Evolutionary conservation across 2,113 vertebrate species (phyloP), one percentile per base, ranked within the genome.

Genomic region (Gambusia affinis): DNA sequence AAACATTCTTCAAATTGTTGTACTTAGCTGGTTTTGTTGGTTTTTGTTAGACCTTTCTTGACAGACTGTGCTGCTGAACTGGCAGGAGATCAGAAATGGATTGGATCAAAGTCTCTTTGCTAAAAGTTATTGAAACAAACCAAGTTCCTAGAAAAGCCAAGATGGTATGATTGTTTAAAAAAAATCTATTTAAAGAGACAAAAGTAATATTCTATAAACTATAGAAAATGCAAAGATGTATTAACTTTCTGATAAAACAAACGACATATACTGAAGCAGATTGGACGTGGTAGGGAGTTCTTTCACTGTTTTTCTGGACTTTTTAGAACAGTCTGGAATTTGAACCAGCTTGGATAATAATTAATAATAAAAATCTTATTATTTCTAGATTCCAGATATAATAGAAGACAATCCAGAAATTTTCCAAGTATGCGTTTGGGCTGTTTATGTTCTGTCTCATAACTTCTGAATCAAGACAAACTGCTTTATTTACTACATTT

Each of bases 1-100:
- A 64, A 47, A 72, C 67, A 65, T 42, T 73, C 29, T 51, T 64
- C 65, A 65, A 42, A 71, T 33, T 74, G 83, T 79, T 72, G 65
- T n/a, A 31, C 60, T 67, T 81, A 70, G 65, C 77, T 78, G 37
- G 47, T 60, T 80, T 66, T 76, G 33, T 22, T 71, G 39, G 39
- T 35, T 65, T 81, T 67, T 76, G 60, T 64, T 33, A 42, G 60
- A 12, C 31, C 77, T 73, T 33, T 62, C 60, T 17, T 54, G 68
- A 60, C 57, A 37, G 60, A 27, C 2, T 2, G 29, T 37, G 51
- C 30, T 29, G 66, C 54, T 65, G 60, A 30, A 81, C 77, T 64
- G 60, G 79, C 33, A 37, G 15, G 42, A 87, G 74, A 71, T 54
- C 51, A 54, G 19, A 54, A 24, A 54, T 54, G 7, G 8, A 51